A percentile compares a stretch with the other conserved stretches of the same genome.
These are phyloP conservation scores for Pelecanus crispus DNA, from an alignment of 2,113 vertebrate species.

Conservation along the genomic window DNA sequence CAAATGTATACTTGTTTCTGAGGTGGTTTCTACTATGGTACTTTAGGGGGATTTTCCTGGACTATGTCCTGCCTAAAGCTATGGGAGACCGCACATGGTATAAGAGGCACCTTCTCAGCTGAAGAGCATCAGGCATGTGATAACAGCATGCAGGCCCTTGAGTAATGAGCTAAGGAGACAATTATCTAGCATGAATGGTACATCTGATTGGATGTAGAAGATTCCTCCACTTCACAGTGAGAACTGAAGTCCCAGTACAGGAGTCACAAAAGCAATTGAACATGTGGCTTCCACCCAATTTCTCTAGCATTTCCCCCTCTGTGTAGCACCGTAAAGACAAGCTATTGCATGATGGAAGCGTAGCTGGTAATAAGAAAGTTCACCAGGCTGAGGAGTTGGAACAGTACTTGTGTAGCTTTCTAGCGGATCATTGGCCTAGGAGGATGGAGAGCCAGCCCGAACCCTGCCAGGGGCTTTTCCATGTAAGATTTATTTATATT, in stretches of 20 bases:
- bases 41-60: not conserved
- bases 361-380: not conserved
- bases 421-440: not conserved
- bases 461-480: not conserved
- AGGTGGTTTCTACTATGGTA: not conserved
- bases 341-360: not conserved
- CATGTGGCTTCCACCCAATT: not conserved
- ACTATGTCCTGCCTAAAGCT: not conserved
- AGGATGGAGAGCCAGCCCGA: not conserved
- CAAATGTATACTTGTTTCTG: rapidly evolving
- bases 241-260: not conserved
- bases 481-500: not conserved
- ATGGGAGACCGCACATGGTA: not conserved
- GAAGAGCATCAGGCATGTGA: not conserved
- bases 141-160: not conserved
- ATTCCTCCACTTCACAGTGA: not conserved
- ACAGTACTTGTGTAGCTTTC: not conserved
- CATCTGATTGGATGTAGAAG: not conserved
- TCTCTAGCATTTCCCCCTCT: not conserved
- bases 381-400: not conserved
- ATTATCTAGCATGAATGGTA: rapidly evolving
- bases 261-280: not conserved
- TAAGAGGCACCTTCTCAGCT: not conserved
- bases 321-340: not conserved
- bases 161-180: not conserved